These are phyloP conservation scores for Scalopus aquaticus DNA, from an alignment of 2,113 vertebrate species.

Conservation along the genomic window DNA sequence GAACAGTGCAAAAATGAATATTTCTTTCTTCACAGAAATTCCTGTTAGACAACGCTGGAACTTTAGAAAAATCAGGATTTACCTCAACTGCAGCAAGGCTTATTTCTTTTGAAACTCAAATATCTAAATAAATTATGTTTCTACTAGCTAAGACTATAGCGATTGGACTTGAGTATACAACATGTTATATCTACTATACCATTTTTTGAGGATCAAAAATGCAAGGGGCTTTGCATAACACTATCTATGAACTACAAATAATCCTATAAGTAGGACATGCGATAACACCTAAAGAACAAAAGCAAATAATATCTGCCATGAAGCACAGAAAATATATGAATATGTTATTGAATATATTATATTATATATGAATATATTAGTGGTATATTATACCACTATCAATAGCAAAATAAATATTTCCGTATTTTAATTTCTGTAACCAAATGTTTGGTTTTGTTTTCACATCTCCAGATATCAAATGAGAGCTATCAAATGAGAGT, in stretches of 20 bases:
- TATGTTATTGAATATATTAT: background rate
- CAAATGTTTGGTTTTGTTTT: constrained; percentile 20
- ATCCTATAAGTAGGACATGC: background rate
- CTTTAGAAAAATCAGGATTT: background rate
- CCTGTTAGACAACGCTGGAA: background rate
- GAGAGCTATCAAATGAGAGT: background rate
- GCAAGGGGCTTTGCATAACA: background rate
- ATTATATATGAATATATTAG: too few species aligned
- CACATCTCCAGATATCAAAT: background rate
- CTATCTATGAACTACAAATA: background rate
- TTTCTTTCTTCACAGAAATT: background rate
- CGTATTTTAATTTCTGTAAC: constrained; percentile 28
- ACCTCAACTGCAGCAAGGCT: background rate
- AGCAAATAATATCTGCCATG: background rate
- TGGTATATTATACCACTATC: background rate
- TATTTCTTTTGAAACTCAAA: background rate
- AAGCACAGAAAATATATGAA: background rate
- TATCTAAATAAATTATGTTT: background rate
- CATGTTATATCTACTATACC: background rate
- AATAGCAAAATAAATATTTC: background rate
- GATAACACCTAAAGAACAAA: constrained; percentile 35
- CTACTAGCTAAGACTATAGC: background rate
- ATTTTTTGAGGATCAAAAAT: background rate
- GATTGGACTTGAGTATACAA: background rate
- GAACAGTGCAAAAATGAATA: background rate